Evolutionary conservation across 2,113 vertebrate species (phyloP), one percentile per base, ranked within the genome.

Genomic region (Brachionichthys hirsutus): DNA sequence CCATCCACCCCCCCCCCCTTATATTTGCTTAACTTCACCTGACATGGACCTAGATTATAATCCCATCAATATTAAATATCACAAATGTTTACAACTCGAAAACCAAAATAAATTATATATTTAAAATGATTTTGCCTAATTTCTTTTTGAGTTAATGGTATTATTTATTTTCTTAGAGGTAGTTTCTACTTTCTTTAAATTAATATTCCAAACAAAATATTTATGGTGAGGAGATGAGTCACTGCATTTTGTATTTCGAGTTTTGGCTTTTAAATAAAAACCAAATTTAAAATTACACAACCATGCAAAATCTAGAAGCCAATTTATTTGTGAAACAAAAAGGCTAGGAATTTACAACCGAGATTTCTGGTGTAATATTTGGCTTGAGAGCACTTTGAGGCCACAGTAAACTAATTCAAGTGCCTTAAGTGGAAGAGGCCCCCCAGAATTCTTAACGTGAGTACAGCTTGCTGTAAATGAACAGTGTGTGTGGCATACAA

Each of bases 241-340:
- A 30, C 8, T 30, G 24, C 8, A 30, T 8, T 30, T 30, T 45
- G 47, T 0, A 12, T 10, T 47, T 9, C 15, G 51, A 51, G 11
- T 35, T 70, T 34, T 53, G 8, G 10, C 16, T 44, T 22, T 11
- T 12, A 38, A 38, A 38, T 38, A 12, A 38, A 12, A 38, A 1
- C 6, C 12, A 38, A 10, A 12, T 53, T 61, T 51, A 76, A 50
- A 60, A 54, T 13, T 14, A 35, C 1, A 40, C 24, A 30, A 30
- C 8, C 24, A 14, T 13, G 49, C 19, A 66, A 61, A 82, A 75
- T 57, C 54, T 64, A 81, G 73, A 77, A 66, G 55, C 11, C 54
- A 60, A 42, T 36, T 22, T 40, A 54, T 20, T 30, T 42, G n/a
- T 47, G 53, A 40, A 57, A 62, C 19, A 17, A 51, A 12, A 56